These are phyloP conservation scores for Macropus fuliginosus DNA, from an alignment of 2,797 vertebrate species.

Conservation along the genomic window DNA sequence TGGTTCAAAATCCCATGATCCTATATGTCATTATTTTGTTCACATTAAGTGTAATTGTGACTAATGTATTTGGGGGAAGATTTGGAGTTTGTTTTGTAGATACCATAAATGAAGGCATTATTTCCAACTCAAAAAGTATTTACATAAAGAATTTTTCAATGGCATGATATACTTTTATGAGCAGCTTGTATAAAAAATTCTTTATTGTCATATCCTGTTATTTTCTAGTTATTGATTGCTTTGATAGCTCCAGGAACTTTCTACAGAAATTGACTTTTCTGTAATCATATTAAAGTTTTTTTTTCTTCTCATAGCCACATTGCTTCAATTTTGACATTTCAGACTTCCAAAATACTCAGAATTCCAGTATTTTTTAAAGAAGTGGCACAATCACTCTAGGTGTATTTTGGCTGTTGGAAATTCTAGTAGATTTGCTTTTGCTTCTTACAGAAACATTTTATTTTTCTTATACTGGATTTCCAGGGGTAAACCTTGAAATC, in stretches of 20 bases:
- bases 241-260: conserved; percentile 48
- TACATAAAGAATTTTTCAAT: not conserved
- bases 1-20: not conserved
- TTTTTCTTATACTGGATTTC: not conserved
- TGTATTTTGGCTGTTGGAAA: not conserved
- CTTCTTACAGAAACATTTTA: not conserved
- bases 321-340: not conserved
- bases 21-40: conserved; percentile 7
- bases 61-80: not conserved
- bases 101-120: conserved; percentile 19
- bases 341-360: not conserved
- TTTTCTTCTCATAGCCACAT: not conserved
- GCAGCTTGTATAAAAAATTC: not conserved
- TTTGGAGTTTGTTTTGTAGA: not conserved
- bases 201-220: conserved; percentile 7
- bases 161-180: conserved; percentile 1
- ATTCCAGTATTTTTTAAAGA: not conserved
- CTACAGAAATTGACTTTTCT: conserved; percentile 42
- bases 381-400: not conserved
- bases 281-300: not conserved
- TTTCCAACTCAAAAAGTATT: conserved; percentile 20
- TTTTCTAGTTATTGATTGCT: conserved; percentile 36
- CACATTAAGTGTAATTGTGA: not conserved
- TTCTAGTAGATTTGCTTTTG: not conserved
- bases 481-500: not conserved